Conservation (phyloP, 2,888 invertebrate species). For the Netelia inedita region DNA sequence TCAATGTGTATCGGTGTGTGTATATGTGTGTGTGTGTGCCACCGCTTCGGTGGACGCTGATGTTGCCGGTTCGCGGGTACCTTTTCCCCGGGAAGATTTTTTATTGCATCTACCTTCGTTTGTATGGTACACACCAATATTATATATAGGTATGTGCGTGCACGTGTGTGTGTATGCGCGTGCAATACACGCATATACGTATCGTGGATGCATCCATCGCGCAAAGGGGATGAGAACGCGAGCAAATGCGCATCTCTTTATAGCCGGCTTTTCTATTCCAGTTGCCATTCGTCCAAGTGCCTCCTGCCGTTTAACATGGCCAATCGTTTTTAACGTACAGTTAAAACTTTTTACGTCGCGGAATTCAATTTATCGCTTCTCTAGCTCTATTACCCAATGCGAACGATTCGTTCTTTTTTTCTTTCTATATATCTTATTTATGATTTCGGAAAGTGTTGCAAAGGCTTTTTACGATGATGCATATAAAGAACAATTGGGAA, state of each 20-base stretch:
- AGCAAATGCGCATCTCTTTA: constrained; percentile 38
- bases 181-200: background rate
- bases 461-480: background rate
- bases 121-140: background rate
- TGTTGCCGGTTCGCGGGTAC: constrained; percentile 49
- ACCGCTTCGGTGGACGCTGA: background rate
- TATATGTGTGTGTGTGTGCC: constrained; percentile 18
- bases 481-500: background rate
- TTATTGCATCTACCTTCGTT: constrained; percentile 29
- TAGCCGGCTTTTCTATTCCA: constrained; percentile 34
- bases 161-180: background rate
- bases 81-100: constrained; percentile 46
- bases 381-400: constrained; percentile 12
- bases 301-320: constrained; percentile 2
- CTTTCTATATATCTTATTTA: background rate
- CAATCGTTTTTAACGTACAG: constrained; percentile 44
- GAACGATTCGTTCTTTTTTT: constrained; percentile 5
- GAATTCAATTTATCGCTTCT: constrained; percentile 52
- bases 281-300: constrained; percentile 46
- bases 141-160: background rate
- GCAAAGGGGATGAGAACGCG: background rate
- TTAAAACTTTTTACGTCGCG: constrained; percentile 26
- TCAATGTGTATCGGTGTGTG: constrained; percentile 10
- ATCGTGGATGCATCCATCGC: constrained; percentile 19
- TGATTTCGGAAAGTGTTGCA: background rate